These are phyloP conservation scores for Corapipo altera DNA, from an alignment of 2,113 vertebrate species.

Conservation along the genomic window DNA sequence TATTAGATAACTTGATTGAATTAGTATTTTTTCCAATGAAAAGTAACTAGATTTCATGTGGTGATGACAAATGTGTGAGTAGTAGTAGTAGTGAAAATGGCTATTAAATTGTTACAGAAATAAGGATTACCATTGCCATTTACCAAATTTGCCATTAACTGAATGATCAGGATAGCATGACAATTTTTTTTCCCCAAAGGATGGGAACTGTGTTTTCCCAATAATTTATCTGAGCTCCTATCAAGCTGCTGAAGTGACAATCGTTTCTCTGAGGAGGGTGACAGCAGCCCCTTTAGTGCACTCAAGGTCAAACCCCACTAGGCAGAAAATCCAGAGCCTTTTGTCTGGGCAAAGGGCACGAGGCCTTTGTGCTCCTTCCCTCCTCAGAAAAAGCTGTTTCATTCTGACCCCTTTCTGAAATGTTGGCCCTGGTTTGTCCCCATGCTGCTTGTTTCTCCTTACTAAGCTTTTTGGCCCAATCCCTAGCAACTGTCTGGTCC, in stretches of 20 bases:
- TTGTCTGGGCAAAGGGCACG: accelerated
- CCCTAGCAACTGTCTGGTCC: neutral
- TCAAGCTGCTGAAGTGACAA: neutral
- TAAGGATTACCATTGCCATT: neutral
- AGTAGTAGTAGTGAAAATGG: neutral
- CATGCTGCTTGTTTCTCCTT: neutral
- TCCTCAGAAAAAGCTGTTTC: neutral
- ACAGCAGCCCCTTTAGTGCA: neutral
- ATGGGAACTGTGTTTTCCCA: neutral
- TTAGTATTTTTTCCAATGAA: neutral
- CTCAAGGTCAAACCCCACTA: neutral
- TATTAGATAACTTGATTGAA: neutral
- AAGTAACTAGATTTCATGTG: neutral
- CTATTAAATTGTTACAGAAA: neutral
- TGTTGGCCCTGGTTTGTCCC: neutral
- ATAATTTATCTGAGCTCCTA: neutral
- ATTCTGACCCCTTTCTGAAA: neutral
- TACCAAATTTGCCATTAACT: neutral
- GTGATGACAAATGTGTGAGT: neutral
- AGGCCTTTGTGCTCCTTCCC: neutral
- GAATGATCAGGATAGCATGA: neutral
- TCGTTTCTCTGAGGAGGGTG: neutral
- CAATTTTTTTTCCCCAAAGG: neutral
- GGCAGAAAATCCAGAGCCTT: neutral
- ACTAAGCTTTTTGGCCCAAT: neutral